Base-by-base conservation (phyloP, 2,113 vertebrate species). In the Barnardius zonarius region DNA sequence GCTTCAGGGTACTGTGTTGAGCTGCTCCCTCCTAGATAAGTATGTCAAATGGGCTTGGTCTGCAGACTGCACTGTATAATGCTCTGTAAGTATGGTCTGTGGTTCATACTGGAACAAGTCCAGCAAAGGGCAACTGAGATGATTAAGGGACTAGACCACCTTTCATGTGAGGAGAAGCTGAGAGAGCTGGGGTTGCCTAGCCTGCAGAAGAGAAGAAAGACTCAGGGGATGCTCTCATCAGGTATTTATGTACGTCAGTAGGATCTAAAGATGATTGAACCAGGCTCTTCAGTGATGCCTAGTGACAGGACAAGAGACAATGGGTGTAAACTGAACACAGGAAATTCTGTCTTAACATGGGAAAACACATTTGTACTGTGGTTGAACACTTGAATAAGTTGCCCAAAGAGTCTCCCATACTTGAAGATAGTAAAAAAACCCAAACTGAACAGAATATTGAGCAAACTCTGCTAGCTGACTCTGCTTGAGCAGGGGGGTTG, bases 241-340 rank as follows among this genome's bases (percentile, higher is more conserved):
- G 24, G 8, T 79, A 2, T 88, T 78, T 27, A 10, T 18, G 11
- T 66, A 46, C 9, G 13, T 24, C 70, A 39, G 13, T 37, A 46
- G 46, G 23, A 48, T 31, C 48, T 88, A 17, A 63, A 88, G 86
- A 88, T 70, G 37, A 7, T 28, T 20, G 49, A 63, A 33, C 19
- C 11, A 70, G 39, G 35, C 30, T 69, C 39, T 89, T 62, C 62
- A 30, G 44, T 30, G 28, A 6, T 80, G 27, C 28, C 43, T 31
- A 13, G 39, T 63, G 64, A 28, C 48, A 76, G 52, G 39, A 62
- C 35, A 69, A 69, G 54, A 81, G 44, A 46, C 55, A 67, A 3
- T 23, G 2, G 0, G 20, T 1, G 0, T 48, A 7, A 74, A 46
- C 2, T 41, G 16, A 74, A 43, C 28, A 30, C 7, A 31, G 62